phyloP scores from a whole-genome alignment of 2,888 invertebrate genomes.

The Alloscopus bannaensis region DNA sequence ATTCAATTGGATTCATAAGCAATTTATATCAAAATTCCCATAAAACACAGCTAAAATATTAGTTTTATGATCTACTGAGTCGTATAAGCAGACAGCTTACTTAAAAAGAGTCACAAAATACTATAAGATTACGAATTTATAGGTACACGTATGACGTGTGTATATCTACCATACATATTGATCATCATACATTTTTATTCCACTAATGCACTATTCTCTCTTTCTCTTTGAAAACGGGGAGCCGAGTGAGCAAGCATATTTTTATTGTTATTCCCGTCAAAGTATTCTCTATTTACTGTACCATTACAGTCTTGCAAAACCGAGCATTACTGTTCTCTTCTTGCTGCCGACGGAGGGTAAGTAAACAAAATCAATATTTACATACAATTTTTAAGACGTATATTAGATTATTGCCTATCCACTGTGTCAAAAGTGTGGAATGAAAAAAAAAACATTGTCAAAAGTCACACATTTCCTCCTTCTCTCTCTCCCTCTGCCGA shows the following conservation, averaged over 20 bases:
- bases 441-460: too few species aligned
- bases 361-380: conserved; percentile 42
- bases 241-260: conserved; percentile 38
- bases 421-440: too few species aligned
- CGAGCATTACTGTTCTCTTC: not conserved
- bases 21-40: conserved; percentile 62
- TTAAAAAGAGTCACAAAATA: conserved; percentile 62
- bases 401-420: conserved; percentile 16
- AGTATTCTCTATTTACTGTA: conserved; percentile 14
- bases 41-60: conserved; percentile 64
- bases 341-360: conserved; percentile 14
- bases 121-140: conserved; percentile 55
- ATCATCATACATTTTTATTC: conserved; percentile 24
- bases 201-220: conserved; percentile 8
- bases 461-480: too few species aligned
- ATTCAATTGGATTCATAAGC: conserved; percentile 65
- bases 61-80: conserved; percentile 64
- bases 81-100: conserved; percentile 60
- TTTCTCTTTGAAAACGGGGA: not conserved
- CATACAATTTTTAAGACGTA: conserved; percentile 34
- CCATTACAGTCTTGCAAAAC: not conserved
- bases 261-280: conserved; percentile 50
- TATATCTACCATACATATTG: too few species aligned
- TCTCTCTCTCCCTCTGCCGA: too few species aligned
- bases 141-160: too few species aligned